Percentiles rank a stretch among this genome's conserved stretches.
These are phyloP conservation scores for Toxostoma redivivum DNA, from an alignment of 2,113 vertebrate species.

Conservation along the genomic window DNA sequence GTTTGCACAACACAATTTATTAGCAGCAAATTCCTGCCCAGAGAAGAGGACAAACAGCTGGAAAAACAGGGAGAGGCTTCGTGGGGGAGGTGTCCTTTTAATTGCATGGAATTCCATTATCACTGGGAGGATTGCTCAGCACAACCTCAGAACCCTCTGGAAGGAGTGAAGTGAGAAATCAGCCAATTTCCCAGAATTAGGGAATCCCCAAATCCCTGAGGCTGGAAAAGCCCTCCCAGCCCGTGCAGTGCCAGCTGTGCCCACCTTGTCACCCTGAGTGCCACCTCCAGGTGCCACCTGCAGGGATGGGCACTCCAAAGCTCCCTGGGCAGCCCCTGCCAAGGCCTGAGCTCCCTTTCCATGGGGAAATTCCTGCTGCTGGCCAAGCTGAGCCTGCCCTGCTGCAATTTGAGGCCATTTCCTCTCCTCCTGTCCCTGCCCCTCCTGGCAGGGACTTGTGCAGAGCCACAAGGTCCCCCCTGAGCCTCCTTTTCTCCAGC, in stretches of 20 bases:
- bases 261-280: no score
- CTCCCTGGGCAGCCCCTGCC: no score
- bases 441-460: background rate
- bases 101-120: background rate
- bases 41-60: background rate
- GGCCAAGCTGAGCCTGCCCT: background rate
- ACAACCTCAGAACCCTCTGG: background rate
- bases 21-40: background rate
- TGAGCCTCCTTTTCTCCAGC: background rate
- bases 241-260: no score
- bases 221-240: no score
- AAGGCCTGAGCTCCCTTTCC: no score
- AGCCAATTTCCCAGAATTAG: background rate
- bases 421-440: background rate
- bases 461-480: background rate
- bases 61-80: background rate
- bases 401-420: background rate
- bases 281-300: no score
- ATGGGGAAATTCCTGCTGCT: no score
- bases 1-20: background rate
- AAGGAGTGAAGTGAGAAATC: background rate
- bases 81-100: background rate
- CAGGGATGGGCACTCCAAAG: no score
- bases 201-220: rapidly evolving
- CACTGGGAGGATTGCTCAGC: background rate